phyloP scores from a whole-genome alignment of 2,888 invertebrate genomes.

The Drosophila dives region DNA sequence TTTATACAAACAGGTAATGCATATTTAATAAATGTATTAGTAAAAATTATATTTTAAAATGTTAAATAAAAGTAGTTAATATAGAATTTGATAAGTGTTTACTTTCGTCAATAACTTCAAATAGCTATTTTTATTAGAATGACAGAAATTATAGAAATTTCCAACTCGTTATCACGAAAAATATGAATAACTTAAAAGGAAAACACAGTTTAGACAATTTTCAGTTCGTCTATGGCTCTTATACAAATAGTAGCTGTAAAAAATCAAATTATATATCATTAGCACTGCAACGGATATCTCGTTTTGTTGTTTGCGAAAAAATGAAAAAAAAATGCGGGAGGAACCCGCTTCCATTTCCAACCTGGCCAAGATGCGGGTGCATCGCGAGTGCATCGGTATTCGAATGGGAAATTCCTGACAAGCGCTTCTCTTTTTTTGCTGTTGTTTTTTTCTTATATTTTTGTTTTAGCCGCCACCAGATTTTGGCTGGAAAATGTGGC shows the following conservation, averaged over 20 bases:
- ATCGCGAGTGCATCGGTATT: conserved; percentile 28
- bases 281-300: not conserved
- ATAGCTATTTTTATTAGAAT: not conserved
- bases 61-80: not conserved
- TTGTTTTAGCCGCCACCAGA: conserved; percentile 51
- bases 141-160: not conserved
- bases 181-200: not conserved
- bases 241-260: conserved; percentile 9
- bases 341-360: conserved; percentile 37
- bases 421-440: conserved; percentile 14
- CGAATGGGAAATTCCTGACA: conserved; percentile 49
- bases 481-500: conserved; percentile 60
- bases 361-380: conserved; percentile 49
- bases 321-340: conserved; percentile 39
- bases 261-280: conserved; percentile 10
- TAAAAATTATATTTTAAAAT: not conserved
- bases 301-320: not conserved
- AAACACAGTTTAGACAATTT: not conserved
- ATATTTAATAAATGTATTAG: not conserved
- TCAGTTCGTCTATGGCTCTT: not conserved
- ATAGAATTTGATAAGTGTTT: not conserved
- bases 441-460: not conserved
- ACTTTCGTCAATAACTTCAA: not conserved
- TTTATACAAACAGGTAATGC: not conserved
- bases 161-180: not conserved